These are phyloP conservation scores for Prionace glauca DNA, from an alignment of 2,797 vertebrate genomes.

Conservation along the genomic window DNA sequence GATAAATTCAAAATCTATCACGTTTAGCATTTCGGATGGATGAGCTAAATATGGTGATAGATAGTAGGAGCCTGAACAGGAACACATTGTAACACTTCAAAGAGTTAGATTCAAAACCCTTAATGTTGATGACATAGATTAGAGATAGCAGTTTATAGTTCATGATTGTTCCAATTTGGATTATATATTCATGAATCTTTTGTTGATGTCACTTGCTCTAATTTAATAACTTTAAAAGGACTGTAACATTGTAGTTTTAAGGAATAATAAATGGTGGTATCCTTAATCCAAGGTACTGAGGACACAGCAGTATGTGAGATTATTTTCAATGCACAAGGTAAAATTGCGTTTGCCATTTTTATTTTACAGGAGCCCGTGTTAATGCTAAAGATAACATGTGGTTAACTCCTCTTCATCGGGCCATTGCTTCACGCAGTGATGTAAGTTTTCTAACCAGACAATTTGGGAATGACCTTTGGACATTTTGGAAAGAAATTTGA, in stretches of 20 bases:
- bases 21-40: background rate
- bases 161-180: background rate
- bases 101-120: background rate
- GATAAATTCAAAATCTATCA: no score
- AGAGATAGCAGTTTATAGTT: background rate
- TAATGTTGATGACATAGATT: background rate
- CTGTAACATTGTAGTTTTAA: background rate
- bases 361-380: constrained; percentile 79
- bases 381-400: constrained; percentile 99
- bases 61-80: background rate
- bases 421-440: constrained; percentile 89
- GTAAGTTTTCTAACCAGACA: constrained; percentile 55
- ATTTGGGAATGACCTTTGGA: constrained; percentile 43
- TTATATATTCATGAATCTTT: background rate
- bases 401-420: constrained; percentile 91
- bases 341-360: constrained; percentile 44
- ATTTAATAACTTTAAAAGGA: background rate
- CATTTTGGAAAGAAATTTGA: constrained; percentile 40
- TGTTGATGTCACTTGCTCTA: background rate
- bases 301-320: background rate
- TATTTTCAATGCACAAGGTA: background rate
- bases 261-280: background rate
- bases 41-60: background rate
- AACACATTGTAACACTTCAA: background rate
- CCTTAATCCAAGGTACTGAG: background rate